Evolutionary conservation across 2,797 vertebrate genomes (phyloP).

Genomic region (Pipistrellus nathusii): DNA sequence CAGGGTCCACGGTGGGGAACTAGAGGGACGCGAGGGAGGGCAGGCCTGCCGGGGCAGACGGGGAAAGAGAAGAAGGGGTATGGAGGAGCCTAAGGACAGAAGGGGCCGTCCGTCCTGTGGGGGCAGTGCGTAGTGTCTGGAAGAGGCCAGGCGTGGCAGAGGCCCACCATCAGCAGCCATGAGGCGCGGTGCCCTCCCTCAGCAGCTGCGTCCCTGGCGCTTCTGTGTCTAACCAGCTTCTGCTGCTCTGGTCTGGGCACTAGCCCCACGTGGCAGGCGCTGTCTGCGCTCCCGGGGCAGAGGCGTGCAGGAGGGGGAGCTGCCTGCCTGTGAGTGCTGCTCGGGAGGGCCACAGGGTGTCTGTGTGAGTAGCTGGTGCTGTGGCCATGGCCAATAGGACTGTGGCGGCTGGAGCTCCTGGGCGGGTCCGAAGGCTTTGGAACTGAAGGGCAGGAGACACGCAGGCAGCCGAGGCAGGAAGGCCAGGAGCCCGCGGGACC

Average conservation of each 20-base stretch:
- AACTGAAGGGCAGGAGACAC: too few relatives aligned
- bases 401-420: background rate
- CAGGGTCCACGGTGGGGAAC: background rate
- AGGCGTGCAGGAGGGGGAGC: background rate
- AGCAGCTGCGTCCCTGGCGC: background rate
- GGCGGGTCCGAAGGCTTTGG: background rate
- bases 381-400: background rate
- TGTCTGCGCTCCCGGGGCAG: background rate
- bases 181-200: fast-evolving
- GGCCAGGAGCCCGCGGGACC: background rate
- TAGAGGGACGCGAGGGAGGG: background rate
- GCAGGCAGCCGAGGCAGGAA: too few relatives aligned
- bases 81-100: background rate
- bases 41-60: background rate
- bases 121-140: background rate
- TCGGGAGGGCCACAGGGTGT: too few relatives aligned
- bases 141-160: fast-evolving
- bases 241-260: background rate
- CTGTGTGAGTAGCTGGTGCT: fast-evolving
- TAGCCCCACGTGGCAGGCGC: background rate
- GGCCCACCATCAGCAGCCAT: background rate
- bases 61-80: background rate
- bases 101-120: fast-evolving
- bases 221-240: background rate
- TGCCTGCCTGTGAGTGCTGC: background rate